These are phyloP conservation scores for Micropterix aruncella DNA, from an alignment of 2,888 invertebrate species.

Conservation along the genomic window DNA sequence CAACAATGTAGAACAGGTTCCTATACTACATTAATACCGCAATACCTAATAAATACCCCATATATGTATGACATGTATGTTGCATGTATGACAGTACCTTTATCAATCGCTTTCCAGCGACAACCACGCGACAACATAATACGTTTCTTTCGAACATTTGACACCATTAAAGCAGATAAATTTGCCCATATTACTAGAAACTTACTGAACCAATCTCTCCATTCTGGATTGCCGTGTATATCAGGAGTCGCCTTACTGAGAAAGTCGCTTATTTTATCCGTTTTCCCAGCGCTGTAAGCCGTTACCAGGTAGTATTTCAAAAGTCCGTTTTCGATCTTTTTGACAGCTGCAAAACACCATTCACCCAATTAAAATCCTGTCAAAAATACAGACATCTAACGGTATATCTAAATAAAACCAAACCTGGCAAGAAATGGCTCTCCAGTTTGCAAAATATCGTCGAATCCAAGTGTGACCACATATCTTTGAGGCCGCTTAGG, in stretches of 20 bases:
- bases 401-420: conserved; percentile 1
- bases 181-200: conserved; percentile 12
- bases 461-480: conserved; percentile 82
- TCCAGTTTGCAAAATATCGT: conserved; percentile 81
- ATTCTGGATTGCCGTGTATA: conserved; percentile 78
- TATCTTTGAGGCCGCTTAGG: conserved; percentile 62
- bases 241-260: conserved; percentile 77
- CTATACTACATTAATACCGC: no score
- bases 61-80: no score
- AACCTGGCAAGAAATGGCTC: conserved; percentile 64
- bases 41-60: no score
- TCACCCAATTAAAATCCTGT: neutral
- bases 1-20: no score
- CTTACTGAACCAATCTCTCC: conserved; percentile 98
- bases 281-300: conserved; percentile 65
- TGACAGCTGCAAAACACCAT: conserved; percentile 53
- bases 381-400: neutral
- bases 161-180: neutral
- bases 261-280: conserved; percentile 81
- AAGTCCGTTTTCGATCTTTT: conserved; percentile 73
- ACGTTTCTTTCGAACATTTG: no score
- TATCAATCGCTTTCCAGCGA: no score
- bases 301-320: conserved; percentile 84
- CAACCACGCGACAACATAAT: conserved; percentile 2
- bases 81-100: no score